These are phyloP conservation scores for Phalacrocorax carbo DNA, from an alignment of 2,113 vertebrate species.

Conservation along the genomic window DNA sequence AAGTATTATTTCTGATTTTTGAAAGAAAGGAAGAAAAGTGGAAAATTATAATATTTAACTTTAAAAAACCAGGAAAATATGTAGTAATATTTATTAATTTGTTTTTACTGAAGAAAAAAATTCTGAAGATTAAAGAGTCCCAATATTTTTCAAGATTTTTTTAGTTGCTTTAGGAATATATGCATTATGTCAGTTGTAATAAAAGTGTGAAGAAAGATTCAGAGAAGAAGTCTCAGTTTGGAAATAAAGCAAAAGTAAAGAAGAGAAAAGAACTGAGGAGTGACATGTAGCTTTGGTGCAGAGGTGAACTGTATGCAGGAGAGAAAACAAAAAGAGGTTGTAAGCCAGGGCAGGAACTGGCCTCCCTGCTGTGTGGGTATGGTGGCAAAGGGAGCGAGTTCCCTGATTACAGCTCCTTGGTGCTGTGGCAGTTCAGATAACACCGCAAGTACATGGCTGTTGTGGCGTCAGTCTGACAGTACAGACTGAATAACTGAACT, in stretches of 20 bases:
- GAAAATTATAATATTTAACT: not conserved
- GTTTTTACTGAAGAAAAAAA: not conserved
- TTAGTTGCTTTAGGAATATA: not conserved
- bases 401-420: rapidly evolving
- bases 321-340: not conserved
- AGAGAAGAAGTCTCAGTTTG: not conserved
- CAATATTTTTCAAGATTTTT: not conserved
- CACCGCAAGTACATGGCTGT: rapidly evolving
- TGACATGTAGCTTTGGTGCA: no score
- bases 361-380: rapidly evolving
- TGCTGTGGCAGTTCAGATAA: rapidly evolving
- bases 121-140: not conserved
- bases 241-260: not conserved
- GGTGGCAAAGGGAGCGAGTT: rapidly evolving
- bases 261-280: not conserved
- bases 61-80: not conserved
- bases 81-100: not conserved
- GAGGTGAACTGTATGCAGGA: not conserved
- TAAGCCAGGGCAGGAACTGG: not conserved
- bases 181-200: not conserved
- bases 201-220: not conserved
- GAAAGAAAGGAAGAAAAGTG: not conserved
- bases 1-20: not conserved
- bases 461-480: not conserved
- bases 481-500: not conserved